Evolutionary conservation across 1,140 invertebrate genomes (phyloP), one percentile per base, ranked within the genome.

Genomic region (Pogonognathellus flavescens): DNA sequence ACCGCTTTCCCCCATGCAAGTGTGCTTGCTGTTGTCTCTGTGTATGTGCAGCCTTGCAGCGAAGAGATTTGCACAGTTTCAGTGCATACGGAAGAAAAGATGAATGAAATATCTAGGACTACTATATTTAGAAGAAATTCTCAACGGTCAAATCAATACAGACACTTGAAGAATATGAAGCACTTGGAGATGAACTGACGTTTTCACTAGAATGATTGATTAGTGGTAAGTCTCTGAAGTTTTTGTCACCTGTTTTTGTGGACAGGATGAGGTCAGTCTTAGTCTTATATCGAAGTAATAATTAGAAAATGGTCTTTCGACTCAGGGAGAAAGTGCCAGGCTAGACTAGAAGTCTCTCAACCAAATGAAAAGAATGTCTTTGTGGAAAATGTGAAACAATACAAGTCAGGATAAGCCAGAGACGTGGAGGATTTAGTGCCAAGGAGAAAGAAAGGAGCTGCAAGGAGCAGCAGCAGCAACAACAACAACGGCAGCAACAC

Each of bases 401-500:
- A 80, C 20, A 22, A 57, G 50, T 50, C 14, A 49, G 80, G n/a
- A 50, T 20, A 20, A 22, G 49, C 49, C 53, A 52, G 20, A 59
- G 80, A 52, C 16, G 20, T 13, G 70, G 31, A 49, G 70, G 70
- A 76, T 76, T 76, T 50, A 76, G 70, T 76, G 70, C 70, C 70
- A 76, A 76, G 22, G 70, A 76, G 49, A 31, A 76, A 76, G 70
- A 76, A 81, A 81, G 50, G 50, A 81, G 80, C 80, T 81, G 80
- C 80, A 55, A 81, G 52, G 50, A 53, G 41, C 80, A 81, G 80
- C 80, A 53, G 20, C 50, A 55, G 80, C 80, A 59, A 55, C 80
- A 59, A 70, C 53, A 57, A 76, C 70, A 81, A 81, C 50, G 80
- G 31, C 80, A 81, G 53, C 80, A 53, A 59, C 55, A 55, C 80